phyloP scores from a whole-genome alignment of 2,113 vertebrate genomes.

The Elanus axillaris region DNA sequence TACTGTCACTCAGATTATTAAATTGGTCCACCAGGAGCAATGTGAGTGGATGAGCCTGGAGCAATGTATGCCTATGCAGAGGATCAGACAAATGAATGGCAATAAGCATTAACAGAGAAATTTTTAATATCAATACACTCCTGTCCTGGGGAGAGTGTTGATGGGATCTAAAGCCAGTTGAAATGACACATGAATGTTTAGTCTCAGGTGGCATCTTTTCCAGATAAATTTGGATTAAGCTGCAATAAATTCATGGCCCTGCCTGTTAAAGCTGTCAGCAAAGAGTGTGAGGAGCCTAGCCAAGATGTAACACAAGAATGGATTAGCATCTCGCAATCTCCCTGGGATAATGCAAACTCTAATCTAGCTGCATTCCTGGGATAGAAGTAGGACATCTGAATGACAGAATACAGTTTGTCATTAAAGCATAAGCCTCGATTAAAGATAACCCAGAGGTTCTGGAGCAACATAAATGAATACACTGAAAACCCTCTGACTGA shows the following conservation, averaged over 20 bases:
- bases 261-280: conserved; percentile 9
- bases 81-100: background rate
- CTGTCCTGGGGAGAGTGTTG: background rate
- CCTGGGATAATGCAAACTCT: background rate
- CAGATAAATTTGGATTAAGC: conserved; percentile 2
- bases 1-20: background rate
- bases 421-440: background rate
- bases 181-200: conserved; percentile 1
- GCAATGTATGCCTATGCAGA: background rate
- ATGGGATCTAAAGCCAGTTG: background rate
- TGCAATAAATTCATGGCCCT: conserved; percentile 2
- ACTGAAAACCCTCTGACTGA: background rate
- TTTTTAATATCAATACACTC: background rate
- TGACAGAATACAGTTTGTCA: background rate
- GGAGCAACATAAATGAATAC: background rate
- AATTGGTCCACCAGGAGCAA: background rate
- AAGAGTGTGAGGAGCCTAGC: background rate
- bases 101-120: background rate
- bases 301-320: conserved; percentile 9
- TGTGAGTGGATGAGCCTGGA: conserved; percentile 10
- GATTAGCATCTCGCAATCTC: background rate
- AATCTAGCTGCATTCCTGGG: conserved; percentile 24
- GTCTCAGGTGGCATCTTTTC: conserved; percentile 36
- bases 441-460: background rate
- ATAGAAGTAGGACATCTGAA: background rate